Evolutionary conservation across 2,888 invertebrate genomes (phyloP).

Genomic region (Chironomus tentans): DNA sequence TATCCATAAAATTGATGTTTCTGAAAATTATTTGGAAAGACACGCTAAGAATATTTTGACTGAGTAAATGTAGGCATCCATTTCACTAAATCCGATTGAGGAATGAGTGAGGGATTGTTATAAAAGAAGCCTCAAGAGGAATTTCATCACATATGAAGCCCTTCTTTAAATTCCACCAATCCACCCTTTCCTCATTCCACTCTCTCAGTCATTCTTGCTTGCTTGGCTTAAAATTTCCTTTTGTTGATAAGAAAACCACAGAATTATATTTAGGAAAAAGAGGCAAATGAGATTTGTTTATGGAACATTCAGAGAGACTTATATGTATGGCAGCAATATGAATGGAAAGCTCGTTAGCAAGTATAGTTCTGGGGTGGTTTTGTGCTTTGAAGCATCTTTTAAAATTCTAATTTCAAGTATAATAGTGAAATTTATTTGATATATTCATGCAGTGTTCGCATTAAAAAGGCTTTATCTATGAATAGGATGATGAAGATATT

Average conservation of each 20-base stretch:
- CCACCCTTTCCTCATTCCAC: not conserved
- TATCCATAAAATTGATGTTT: too few relatives aligned
- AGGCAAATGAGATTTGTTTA: not conserved
- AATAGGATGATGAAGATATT: too few relatives aligned
- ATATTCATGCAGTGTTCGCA: too few relatives aligned
- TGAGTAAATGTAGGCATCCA: not conserved
- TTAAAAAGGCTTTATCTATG: too few relatives aligned
- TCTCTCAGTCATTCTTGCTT: not conserved
- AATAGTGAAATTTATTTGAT: too few relatives aligned
- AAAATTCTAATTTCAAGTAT: too few relatives aligned
- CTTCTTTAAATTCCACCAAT: not conserved
- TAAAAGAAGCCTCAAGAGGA: not conserved
- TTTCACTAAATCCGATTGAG: not conserved
- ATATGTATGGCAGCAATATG: not conserved
- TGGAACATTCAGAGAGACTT: too few relatives aligned
- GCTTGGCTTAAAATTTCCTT: not conserved
- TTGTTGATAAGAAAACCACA: not conserved
- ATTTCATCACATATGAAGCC: conserved; percentile 4
- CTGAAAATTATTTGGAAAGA: too few relatives aligned
- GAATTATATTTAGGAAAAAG: not conserved
- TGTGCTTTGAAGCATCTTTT: too few relatives aligned
- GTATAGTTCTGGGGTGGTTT: too few relatives aligned
- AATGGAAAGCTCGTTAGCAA: not conserved
- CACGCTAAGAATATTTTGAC: not conserved
- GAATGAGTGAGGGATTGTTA: not conserved